Evolutionary conservation across 2,797 vertebrate genomes (phyloP).

Genomic region (Rhabdomys pumilio): DNA sequence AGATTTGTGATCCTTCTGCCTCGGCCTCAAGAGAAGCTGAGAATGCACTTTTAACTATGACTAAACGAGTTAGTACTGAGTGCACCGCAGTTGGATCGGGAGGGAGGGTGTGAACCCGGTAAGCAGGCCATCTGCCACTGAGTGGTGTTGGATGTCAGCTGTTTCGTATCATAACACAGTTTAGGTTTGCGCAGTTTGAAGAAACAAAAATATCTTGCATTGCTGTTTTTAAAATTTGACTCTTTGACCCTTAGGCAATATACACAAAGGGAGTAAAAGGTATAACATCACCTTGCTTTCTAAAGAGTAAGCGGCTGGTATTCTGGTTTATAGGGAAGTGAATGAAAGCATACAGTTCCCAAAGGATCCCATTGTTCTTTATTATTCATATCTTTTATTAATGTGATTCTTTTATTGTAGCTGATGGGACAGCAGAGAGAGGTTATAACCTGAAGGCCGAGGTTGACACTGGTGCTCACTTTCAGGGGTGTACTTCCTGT

Average conservation of each 20-base stretch:
- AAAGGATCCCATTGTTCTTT: background rate
- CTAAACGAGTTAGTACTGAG: conserved; percentile 1
- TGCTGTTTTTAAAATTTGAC: conserved; percentile 56
- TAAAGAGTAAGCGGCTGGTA: background rate
- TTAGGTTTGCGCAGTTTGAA: background rate
- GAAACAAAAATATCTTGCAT: conserved; percentile 59
- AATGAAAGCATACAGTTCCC: background rate
- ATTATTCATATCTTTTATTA: background rate
- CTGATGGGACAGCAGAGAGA: background rate
- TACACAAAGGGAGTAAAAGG: background rate
- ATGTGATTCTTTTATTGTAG: background rate
- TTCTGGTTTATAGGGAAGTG: conserved; percentile 40
- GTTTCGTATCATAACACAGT: background rate
- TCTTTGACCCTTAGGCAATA: conserved; percentile 43
- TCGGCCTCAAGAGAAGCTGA: background rate
- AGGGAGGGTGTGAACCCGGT: background rate
- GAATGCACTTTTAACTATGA: background rate
- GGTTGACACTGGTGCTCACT: background rate
- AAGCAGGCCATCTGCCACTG: background rate
- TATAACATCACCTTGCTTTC: background rate
- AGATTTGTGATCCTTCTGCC: background rate
- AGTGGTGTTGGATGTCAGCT: conserved; percentile 13
- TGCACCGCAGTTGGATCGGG: background rate
- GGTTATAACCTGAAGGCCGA: background rate
- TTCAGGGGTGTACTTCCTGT: background rate